Base-by-base conservation (phyloP, 2,888 invertebrate genomes). In the Pachycephus smyrnensis region DNA sequence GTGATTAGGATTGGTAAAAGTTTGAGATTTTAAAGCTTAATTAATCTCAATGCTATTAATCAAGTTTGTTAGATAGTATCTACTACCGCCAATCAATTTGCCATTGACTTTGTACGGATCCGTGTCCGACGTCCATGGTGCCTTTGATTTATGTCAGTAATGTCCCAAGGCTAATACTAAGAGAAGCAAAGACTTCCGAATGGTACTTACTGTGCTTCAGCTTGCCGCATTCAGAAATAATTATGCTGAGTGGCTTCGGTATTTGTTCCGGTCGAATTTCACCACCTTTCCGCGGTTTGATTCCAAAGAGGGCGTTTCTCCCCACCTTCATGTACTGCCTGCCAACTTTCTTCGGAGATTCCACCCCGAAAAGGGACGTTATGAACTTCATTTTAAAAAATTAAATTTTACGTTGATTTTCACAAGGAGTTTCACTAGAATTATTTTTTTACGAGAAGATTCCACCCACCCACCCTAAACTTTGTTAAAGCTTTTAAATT, bases 281-380 rank as follows among this genome's bases (percentile, higher is more conserved):
- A 40, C 88, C 87, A 75, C 86, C 86, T 78, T 86, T 85, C 69
- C 90, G 87, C 35, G 94, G 93, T 36, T 93, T 92, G 73, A 95
- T 92, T 0, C 96, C 96, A 84, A 97, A 94, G 73, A 97, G 92
- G 74, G 95, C 94, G 89, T 95, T 95, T 82, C 95, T 93, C 80
- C 96, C 95, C 87, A 96, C 95, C 85, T 95, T 94, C 90, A 96
- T 92, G 90, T 96, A 96, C 87, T 96, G 95, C 89, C 95, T 96
- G 90, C 96, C 95, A 82, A 95, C 93, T 86, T 95, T 96, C 94
- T 90, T 91, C 40, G 91, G 91, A 81, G 91, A 91, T 4, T 89
- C 88, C 68, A 88, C 88, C 80, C 91, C 91, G 75, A 91, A 90
- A 77, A 91, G 75, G 32, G 90, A 88, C 30, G 90, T 88, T 77